Base-by-base conservation (phyloP, 1,140 invertebrate genomes). In the Zeugodacus cucurbitae region DNA sequence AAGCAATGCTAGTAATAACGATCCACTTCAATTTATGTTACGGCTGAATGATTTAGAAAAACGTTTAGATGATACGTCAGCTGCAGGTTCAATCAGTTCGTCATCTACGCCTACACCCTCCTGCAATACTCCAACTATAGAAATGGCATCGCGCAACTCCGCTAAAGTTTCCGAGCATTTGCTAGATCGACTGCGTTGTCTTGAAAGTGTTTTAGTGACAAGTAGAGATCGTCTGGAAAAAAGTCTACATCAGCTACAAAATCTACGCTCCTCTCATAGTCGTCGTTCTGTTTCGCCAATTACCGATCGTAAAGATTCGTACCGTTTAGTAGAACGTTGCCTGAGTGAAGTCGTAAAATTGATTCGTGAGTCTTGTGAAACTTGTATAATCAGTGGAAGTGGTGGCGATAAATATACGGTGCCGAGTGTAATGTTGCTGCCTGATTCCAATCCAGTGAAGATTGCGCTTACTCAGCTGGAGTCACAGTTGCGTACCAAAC, bases 1-100 rank as follows among this genome's bases (percentile, higher is more conserved):
- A 97, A 97, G 91, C 96, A 96, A 97, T 57, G 96, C 97, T 90
- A 96, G 96, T 90, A 96, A 96, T 90, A 96, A 96, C 4, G 96
- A 97, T 91, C 96, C 96, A 4, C 96, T 97, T 95, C 97, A 96
- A 93, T 95, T 97, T 89, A 92, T 97, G 67, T 96, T 97, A 89
- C 94, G 96, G 87, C 92, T 97, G 44, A 96, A 95, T 90, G 95
- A 96, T 37, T 91, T 97, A 89, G 97, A 97, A 93, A 95, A 92
- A 88, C 85, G 90, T 26, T 82, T 88, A 6, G 91, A 92, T 17
- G 89, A 90, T 34, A 87, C 88, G 10, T 89, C 88, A 44, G 87
- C 32, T 4, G 86, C 54, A 29, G 54, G 59, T 29, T 87, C 88
- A 1, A 57, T 70, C 20, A 88, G 82, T 29, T 88, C 89, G 2